A percentile compares a stretch with the other conserved stretches of the same genome.
phyloP scores from a whole-genome alignment of 1,140 invertebrate genomes.

The Heterodera schachtii region DNA sequence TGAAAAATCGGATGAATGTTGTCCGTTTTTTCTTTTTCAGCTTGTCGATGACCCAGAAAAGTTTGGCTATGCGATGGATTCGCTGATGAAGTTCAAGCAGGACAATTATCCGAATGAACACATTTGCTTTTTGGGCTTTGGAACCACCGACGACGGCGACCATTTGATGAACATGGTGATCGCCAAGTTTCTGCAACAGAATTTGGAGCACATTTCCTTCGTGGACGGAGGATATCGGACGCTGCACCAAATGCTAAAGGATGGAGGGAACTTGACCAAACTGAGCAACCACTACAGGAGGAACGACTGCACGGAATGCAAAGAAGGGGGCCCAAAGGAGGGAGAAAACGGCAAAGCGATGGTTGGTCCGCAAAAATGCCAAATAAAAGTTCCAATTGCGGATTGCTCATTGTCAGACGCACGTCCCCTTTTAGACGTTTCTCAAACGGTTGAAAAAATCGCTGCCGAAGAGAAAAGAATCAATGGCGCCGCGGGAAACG shows the following conservation, averaged over 20 bases:
- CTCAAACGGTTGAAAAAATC: background rate
- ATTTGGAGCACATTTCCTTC: conserved; percentile 87
- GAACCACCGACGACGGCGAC: conserved; percentile 84
- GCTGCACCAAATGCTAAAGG: conserved; percentile 61
- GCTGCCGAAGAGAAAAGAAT: conserved; percentile 6
- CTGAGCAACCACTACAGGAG: conserved; percentile 64
- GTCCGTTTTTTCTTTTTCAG: conserved; percentile 61
- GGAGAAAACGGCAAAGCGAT: conserved; percentile 79
- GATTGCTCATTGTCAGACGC: background rate
- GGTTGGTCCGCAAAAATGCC: conserved; percentile 78
- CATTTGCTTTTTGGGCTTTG: conserved; percentile 93
- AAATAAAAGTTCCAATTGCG: background rate
- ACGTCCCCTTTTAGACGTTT: background rate
- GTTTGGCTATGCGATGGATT: conserved; percentile 91
- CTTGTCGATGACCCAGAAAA: conserved; percentile 93
- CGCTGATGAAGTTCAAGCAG: conserved; percentile 74
- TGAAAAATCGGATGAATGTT: background rate
- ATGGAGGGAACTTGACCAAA: conserved; percentile 49
- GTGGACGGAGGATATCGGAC: conserved; percentile 84
- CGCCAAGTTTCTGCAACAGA: conserved; percentile 91
- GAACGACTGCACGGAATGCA: conserved; percentile 63
- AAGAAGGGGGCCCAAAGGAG: conserved; percentile 74
- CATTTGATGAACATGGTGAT: conserved; percentile 83
- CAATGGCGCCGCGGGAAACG: background rate
- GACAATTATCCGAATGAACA: conserved; percentile 70